Evolutionary conservation across 1,140 invertebrate genomes (phyloP).

Genomic region (Drosophila parabipectinata): DNA sequence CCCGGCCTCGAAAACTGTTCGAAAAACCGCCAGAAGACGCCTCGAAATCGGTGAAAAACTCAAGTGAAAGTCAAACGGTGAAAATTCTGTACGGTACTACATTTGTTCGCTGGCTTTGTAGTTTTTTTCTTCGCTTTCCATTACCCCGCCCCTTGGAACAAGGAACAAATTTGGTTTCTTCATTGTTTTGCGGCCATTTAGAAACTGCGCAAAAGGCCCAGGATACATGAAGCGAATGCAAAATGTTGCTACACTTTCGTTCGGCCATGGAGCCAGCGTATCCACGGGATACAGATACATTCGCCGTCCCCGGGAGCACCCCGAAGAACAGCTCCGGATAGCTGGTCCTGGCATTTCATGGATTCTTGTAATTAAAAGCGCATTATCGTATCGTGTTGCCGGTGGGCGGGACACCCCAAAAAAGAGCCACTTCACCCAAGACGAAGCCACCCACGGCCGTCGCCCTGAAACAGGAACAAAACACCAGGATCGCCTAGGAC

Average conservation of each 20-base stretch:
- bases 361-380: conserved; percentile 40
- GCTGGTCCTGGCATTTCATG: conserved; percentile 5
- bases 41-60: conserved; percentile 42
- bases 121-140: conserved; percentile 45
- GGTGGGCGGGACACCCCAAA: conserved; percentile 41
- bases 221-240: conserved; percentile 39
- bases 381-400: conserved; percentile 30
- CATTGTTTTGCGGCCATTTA: conserved; percentile 63
- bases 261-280: background rate
- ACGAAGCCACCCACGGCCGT: conserved; percentile 56
- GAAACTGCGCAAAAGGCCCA: conserved; percentile 74
- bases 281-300: conserved; percentile 28
- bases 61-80: conserved; percentile 58
- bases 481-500: conserved; percentile 19
- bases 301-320: conserved; percentile 50
- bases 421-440: conserved; percentile 28
- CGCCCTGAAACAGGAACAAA: conserved; percentile 76
- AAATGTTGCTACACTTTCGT: conserved; percentile 31
- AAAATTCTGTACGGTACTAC: conserved; percentile 55
- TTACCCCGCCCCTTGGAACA: background rate
- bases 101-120: conserved; percentile 43
- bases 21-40: conserved; percentile 18
- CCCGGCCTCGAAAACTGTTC: conserved; percentile 13
- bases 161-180: conserved; percentile 2
- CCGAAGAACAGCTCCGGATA: background rate